Percentiles rank a stretch among this genome's conserved stretches.
Conservation (phyloP, 23 tunicate genomes). For the Ciona savignyi region DNA sequence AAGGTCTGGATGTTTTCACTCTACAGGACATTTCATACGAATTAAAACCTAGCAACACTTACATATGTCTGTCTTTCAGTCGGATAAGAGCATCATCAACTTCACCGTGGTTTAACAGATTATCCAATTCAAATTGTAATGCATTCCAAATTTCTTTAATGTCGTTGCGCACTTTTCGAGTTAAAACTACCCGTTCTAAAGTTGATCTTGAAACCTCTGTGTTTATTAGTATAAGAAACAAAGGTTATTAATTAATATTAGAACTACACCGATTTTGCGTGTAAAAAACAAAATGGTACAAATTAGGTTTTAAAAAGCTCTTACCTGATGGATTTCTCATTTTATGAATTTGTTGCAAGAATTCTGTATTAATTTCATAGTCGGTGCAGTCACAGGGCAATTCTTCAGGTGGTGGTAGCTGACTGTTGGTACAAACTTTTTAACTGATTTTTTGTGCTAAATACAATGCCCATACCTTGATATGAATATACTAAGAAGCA, state of each 20-base stretch:
- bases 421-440: no score
- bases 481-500: not conserved
- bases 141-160: not conserved
- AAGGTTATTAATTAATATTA: no score
- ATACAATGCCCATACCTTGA: not conserved
- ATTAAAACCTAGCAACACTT: not conserved
- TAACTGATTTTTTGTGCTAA: no score
- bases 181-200: not conserved
- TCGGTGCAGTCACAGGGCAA: not conserved
- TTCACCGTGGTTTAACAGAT: not conserved
- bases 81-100: not conserved
- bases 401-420: no score
- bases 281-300: no score
- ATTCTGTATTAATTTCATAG: not conserved
- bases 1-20: no score
- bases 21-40: no score
- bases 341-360: not conserved
- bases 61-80: not conserved
- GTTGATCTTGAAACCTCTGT: not conserved
- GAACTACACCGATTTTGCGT: no score
- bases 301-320: no score
- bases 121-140: not conserved
- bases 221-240: no score
- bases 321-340: not conserved
- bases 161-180: not conserved